Evolutionary conservation across 2,797 vertebrate genomes (phyloP).

Genomic region (Hyperoplus lanceolatus): DNA sequence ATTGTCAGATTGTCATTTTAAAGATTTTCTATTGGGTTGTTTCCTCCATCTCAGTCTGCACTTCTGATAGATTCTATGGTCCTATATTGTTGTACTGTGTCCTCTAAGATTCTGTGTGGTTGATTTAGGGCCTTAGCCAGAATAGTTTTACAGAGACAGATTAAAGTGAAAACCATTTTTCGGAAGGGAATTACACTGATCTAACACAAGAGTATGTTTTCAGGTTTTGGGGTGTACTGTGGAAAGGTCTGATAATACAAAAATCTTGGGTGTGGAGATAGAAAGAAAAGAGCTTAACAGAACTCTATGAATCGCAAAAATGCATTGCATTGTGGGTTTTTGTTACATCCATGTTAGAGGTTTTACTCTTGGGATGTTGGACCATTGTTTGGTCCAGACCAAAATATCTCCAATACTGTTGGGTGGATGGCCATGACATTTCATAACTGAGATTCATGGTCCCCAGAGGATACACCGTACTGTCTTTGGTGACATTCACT

Average conservation of each 20-base stretch:
- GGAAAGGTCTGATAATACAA: no score
- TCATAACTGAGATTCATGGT: no score
- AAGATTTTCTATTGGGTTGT: slow-evolving; percentile 10
- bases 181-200: background rate
- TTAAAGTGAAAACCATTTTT: background rate
- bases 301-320: no score
- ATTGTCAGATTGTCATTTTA: background rate
- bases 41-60: slow-evolving; percentile 23
- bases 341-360: no score
- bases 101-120: background rate
- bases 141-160: background rate
- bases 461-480: background rate
- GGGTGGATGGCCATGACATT: background rate
- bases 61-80: background rate
- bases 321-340: no score
- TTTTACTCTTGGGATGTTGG: no score
- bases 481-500: background rate
- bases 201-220: no score
- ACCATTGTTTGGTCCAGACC: no score
- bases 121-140: background rate
- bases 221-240: no score
- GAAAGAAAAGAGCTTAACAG: no score
- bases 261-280: no score
- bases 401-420: background rate
- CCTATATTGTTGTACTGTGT: no score